These are phyloP conservation scores for Chloebia gouldiae DNA, from an alignment of 2,113 vertebrate species.

Conservation along the genomic window DNA sequence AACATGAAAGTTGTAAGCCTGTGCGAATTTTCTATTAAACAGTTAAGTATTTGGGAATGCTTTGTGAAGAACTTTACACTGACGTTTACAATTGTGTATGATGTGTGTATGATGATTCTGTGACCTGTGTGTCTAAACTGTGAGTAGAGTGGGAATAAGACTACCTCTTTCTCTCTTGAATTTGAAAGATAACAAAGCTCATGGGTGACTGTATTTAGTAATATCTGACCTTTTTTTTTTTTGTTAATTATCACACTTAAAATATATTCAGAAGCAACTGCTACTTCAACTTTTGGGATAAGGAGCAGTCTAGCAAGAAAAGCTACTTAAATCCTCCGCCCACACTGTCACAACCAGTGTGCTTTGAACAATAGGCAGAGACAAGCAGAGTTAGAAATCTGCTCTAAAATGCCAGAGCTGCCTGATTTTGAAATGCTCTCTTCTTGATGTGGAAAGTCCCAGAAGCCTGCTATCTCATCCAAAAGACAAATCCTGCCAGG, in stretches of 20 bases:
- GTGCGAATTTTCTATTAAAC: background rate
- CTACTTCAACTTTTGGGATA: background rate
- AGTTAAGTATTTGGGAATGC: background rate
- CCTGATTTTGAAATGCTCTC: background rate
- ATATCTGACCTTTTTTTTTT: background rate
- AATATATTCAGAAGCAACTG: background rate
- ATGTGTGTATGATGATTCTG: background rate
- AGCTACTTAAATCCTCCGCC: constrained; percentile 44
- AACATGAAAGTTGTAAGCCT: background rate
- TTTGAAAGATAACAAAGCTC: background rate
- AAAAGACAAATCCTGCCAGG: background rate
- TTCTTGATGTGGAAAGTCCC: background rate
- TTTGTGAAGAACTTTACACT: background rate
- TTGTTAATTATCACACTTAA: background rate
- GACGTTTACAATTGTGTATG: background rate
- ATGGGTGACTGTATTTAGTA: background rate
- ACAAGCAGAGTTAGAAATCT: background rate
- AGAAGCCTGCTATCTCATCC: constrained; percentile 5
- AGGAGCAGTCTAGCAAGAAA: constrained; percentile 62
- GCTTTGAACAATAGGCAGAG: constrained; percentile 16
- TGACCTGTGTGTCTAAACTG: background rate
- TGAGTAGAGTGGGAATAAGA: background rate
- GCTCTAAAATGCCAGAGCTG: background rate
- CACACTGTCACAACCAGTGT: constrained; percentile 10
- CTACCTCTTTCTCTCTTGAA: background rate